phyloP scores from a whole-genome alignment of 2,113 vertebrate species.

The Egretta garzetta region DNA sequence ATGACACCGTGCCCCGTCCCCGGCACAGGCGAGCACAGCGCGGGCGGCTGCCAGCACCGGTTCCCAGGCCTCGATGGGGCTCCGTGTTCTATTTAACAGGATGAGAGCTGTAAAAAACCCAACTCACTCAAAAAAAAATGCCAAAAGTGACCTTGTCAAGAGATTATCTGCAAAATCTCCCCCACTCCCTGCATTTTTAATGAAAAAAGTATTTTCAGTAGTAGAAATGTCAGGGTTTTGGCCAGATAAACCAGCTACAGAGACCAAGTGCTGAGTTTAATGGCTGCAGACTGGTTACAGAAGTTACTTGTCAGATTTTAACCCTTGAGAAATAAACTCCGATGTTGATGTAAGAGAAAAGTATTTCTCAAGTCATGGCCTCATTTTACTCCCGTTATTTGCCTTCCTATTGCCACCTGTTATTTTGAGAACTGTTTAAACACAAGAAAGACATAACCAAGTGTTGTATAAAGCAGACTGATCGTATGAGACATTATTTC shows the following conservation, averaged over 20 bases:
- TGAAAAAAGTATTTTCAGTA: not conserved
- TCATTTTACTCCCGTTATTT: not conserved
- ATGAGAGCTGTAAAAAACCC: not conserved
- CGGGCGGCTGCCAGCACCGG: not conserved
- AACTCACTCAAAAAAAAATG: not conserved
- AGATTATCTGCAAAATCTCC: conserved; percentile 8
- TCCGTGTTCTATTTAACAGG: fast-evolving
- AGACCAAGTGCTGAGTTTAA: not conserved
- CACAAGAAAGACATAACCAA: not conserved
- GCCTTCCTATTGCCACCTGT: not conserved
- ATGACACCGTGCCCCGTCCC: not conserved
- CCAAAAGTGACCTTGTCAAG: not conserved
- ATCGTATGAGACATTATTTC: not conserved
- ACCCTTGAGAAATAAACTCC: conserved; percentile 24
- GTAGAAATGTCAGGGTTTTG: not conserved
- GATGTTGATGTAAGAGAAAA: not conserved
- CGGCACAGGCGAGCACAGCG: fast-evolving
- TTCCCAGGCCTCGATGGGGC: not conserved
- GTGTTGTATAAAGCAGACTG: not conserved
- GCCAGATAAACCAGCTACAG: not conserved
- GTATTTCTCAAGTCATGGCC: not conserved
- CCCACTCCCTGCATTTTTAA: not conserved
- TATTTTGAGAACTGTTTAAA: conserved; percentile 24
- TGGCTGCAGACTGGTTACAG: not conserved
- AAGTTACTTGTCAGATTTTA: not conserved